Conservation (phyloP, 1,140 invertebrate species). For the Hypothenemus hampei region DNA sequence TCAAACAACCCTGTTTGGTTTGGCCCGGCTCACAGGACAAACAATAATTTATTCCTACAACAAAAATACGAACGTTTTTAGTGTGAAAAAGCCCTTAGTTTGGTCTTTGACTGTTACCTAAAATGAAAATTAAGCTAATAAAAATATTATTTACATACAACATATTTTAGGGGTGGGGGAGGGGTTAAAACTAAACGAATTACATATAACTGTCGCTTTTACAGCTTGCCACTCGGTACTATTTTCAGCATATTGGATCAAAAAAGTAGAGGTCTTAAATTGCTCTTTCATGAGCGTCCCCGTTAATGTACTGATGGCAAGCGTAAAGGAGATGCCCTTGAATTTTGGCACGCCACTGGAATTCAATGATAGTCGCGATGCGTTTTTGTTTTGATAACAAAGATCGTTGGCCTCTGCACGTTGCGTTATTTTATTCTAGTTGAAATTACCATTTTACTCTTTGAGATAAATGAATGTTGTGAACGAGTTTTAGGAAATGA, state of each 20-base stretch:
- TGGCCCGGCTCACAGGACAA: slow-evolving; percentile 45
- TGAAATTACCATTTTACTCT: too few species aligned
- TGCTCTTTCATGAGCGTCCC: too few species aligned
- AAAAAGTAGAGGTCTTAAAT: too few species aligned
- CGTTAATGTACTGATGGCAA: too few species aligned
- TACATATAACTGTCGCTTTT: neutral
- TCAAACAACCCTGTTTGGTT: slow-evolving; percentile 52
- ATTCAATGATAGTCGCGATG: slow-evolving; percentile 15
- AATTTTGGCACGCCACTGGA: slow-evolving; percentile 5
- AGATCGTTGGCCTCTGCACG: slow-evolving; percentile 25
- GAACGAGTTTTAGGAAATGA: too few species aligned
- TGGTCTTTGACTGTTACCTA: neutral
- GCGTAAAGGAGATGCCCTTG: too few species aligned
- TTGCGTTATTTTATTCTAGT: slow-evolving; percentile 11
- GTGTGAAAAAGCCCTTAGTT: neutral
- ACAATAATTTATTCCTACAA: slow-evolving; percentile 38
- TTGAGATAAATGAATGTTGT: too few species aligned
- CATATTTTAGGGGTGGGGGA: neutral
- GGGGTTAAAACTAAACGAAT: too few species aligned
- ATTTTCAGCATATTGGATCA: neutral
- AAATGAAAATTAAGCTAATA: neutral
- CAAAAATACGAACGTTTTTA: neutral
- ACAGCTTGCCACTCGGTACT: neutral
- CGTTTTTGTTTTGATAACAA: slow-evolving; percentile 17
- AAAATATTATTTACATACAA: neutral